These are phyloP conservation scores for Orestias chungarensis DNA, from an alignment of 2,797 vertebrate genomes.

Conservation along the genomic window DNA sequence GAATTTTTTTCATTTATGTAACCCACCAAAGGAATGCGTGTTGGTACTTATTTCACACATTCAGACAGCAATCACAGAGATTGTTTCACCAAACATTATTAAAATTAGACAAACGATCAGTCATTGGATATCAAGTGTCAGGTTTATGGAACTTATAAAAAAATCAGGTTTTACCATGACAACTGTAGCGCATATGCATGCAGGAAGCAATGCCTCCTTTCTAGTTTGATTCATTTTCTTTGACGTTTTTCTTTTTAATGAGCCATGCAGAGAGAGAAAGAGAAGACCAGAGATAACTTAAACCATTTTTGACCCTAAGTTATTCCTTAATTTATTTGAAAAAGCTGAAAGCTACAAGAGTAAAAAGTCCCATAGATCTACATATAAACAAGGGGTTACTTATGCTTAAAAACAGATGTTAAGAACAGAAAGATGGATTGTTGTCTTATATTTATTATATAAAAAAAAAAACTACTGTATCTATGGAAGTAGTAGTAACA, in stretches of 20 bases:
- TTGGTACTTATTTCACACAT: not conserved
- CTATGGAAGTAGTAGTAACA: not conserved
- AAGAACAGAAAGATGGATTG: not conserved
- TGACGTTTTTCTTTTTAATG: not conserved
- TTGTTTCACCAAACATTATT: not conserved
- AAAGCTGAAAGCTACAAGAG: not conserved
- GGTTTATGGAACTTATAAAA: not conserved
- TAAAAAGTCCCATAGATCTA: not conserved
- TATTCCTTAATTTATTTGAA: conserved; percentile 2
- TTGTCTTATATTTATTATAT: not conserved
- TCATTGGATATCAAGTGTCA: not conserved
- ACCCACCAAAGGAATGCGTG: not conserved
- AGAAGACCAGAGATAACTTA: not conserved
- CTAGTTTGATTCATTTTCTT: not conserved
- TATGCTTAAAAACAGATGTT: not conserved
- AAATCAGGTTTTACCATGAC: conserved; percentile 1
- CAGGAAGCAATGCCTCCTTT: not conserved
- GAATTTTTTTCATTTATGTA: not conserved
- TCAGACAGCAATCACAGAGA: not conserved
- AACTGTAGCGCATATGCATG: not conserved
- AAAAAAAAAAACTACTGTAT: not conserved
- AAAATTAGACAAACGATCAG: not conserved
- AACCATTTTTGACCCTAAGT: conserved; percentile 1
- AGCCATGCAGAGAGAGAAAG: not conserved
- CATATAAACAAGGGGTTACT: not conserved